phyloP scores from a whole-genome alignment of 2,113 vertebrate genomes.

The Neolamprologus ventralis region DNA sequence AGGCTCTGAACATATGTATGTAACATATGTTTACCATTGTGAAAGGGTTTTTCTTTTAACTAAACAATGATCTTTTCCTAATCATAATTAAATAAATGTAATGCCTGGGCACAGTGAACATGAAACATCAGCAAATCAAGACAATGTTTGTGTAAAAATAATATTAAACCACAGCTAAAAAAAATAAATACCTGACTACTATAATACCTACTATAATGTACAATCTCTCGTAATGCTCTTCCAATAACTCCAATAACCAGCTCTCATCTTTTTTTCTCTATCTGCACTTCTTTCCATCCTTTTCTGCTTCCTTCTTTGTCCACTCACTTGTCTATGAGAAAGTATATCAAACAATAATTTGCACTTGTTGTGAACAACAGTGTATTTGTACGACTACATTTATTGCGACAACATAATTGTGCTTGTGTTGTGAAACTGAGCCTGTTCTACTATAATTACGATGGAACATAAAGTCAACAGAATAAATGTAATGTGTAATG shows the following conservation, averaged over 20 bases:
- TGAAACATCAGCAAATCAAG: not conserved
- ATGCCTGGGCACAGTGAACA: not conserved
- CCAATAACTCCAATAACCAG: not conserved
- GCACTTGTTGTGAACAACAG: not conserved
- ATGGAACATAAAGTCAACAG: not conserved
- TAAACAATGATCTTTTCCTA: not conserved
- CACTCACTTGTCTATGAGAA: not conserved
- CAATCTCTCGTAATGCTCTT: not conserved
- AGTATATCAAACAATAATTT: not conserved
- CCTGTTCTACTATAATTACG: not conserved
- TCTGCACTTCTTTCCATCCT: not conserved
- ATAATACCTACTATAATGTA: not conserved
- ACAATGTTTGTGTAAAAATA: not conserved
- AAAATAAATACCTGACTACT: not conserved
- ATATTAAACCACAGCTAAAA: not conserved
- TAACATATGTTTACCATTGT: not conserved
- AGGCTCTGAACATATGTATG: not conserved
- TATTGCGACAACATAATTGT: not conserved
- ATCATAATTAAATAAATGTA: not conserved
- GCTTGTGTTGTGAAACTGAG: not conserved
- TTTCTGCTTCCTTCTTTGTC: not conserved
- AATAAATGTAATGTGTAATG: not conserved
- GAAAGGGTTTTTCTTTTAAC: not conserved
- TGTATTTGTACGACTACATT: not conserved
- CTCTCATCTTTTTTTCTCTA: not conserved